phyloP scores from a whole-genome alignment of 2,888 invertebrate genomes.

The Polia nebulosa region DNA sequence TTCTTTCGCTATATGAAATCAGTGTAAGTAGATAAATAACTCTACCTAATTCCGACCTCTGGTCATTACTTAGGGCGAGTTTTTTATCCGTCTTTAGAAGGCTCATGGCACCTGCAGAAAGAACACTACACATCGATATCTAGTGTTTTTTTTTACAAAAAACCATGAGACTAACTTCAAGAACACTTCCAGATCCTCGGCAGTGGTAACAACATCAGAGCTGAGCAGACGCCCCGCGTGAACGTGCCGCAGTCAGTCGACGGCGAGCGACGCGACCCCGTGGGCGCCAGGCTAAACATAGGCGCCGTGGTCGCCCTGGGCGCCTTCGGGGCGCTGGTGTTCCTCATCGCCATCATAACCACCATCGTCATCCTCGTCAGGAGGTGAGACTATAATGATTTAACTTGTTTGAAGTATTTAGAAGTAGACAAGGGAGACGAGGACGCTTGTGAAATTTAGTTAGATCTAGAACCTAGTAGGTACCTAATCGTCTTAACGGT shows the following conservation, averaged over 20 bases:
- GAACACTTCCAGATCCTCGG: slow-evolving; percentile 81
- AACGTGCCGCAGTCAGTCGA: slow-evolving; percentile 93
- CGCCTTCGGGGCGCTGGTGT: slow-evolving; percentile 97
- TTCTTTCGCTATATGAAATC: too few species aligned
- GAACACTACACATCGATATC: not conserved
- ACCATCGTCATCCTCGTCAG: slow-evolving; percentile 96
- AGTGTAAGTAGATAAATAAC: too few species aligned
- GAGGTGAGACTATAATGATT: slow-evolving; percentile 92
- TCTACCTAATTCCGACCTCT: too few species aligned
- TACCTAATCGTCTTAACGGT: not conserved
- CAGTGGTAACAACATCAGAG: slow-evolving; percentile 90
- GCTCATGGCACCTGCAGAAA: not conserved
- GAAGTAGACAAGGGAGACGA: slow-evolving; percentile 32
- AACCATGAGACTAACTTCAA: not conserved
- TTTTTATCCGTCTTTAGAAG: too few species aligned
- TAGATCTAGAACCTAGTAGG: slow-evolving; percentile 14
- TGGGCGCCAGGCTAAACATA: slow-evolving; percentile 94
- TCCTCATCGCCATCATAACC: slow-evolving; percentile 96
- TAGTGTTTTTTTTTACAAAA: not conserved
- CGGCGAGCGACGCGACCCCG: slow-evolving; percentile 90
- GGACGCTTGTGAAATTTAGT: slow-evolving; percentile 36
- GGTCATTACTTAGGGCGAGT: too few species aligned
- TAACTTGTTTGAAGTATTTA: slow-evolving; percentile 33
- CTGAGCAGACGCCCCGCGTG: slow-evolving; percentile 93
- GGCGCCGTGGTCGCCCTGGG: slow-evolving; percentile 97